Evolutionary conservation across 2,888 invertebrate species (phyloP), one percentile per base, ranked within the genome.

Genomic region (Operophtera brumata): DNA sequence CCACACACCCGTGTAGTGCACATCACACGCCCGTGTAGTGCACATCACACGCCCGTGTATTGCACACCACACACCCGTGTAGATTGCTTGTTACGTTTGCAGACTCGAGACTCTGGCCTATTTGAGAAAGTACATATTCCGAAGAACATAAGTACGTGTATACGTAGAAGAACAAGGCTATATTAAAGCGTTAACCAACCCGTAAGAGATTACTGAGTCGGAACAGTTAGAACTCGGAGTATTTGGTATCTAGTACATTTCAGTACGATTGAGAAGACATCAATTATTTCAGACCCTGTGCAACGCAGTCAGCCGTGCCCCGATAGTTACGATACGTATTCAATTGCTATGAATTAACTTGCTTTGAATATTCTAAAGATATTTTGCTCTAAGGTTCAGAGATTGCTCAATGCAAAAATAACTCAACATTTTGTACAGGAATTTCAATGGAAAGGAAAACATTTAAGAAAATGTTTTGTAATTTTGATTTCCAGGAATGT

Each of bases 281-380:
- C 74, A 78, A 78, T 80, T 79, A 80, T 79, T 77, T 73, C 67
- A 63, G 48, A 68, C 62, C 67, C 69, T 59, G 67, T 66, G 65
- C 66, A 62, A 64, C 57, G 65, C 67, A 70, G 66, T 60, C 69
- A 61, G 54, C 61, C 65, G 52, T 62, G 47, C 54, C 57, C 52
- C 61, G 51, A 50, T 59, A 58, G 65, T 58, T 65, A 59, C 59
- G 53, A 59, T 65, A 50, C 65, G 61, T 53, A 68, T 67, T 64
- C 58, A 71, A 71, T 69, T 60, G 67, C 63, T 65, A 61, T 57
- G 64, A 69, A 66, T 65, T 63, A 68, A 67, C 62, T 73, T 65
- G 69, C 70, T 70, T 70, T 69, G 69, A 75, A 70, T 73, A n/a
- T 71, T 61, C 64, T 63, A 66, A n/a, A 72, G 67, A 67, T 70